These are phyloP conservation scores for Machaerirhynchus nigripectus DNA, from an alignment of 2,113 vertebrate genomes.

Conservation along the genomic window DNA sequence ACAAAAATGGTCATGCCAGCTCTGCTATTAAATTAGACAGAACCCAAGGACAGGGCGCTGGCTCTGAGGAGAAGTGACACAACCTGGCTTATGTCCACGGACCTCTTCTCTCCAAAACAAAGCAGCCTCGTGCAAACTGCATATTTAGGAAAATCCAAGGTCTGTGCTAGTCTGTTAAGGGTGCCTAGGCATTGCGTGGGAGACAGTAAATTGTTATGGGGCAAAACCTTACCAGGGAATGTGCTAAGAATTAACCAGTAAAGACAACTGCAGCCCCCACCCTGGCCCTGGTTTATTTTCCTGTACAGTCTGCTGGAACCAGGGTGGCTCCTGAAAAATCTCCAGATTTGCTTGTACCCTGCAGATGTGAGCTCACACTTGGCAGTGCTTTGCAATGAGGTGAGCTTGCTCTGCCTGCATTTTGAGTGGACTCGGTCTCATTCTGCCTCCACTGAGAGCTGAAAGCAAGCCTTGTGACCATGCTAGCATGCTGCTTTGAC, in stretches of 20 bases:
- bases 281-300: neutral
- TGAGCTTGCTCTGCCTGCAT: neutral
- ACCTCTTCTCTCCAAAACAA: neutral
- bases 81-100: neutral
- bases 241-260: neutral
- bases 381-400: neutral
- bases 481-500: neutral
- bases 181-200: neutral
- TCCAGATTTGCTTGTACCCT: neutral
- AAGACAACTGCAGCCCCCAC: rapidly evolving
- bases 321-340: neutral
- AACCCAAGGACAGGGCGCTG: neutral
- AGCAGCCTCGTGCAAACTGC: neutral
- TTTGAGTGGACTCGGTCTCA: neutral
- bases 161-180: neutral
- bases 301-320: neutral
- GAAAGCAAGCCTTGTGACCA: neutral
- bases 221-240: neutral
- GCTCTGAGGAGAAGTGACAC: neutral
- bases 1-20: neutral
- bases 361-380: neutral
- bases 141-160: neutral
- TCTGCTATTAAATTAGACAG: neutral
- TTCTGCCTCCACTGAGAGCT: neutral
- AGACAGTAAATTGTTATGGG: neutral